phyloP scores from a whole-genome alignment of 2,888 invertebrate species.

The Epicampocera succincta region DNA sequence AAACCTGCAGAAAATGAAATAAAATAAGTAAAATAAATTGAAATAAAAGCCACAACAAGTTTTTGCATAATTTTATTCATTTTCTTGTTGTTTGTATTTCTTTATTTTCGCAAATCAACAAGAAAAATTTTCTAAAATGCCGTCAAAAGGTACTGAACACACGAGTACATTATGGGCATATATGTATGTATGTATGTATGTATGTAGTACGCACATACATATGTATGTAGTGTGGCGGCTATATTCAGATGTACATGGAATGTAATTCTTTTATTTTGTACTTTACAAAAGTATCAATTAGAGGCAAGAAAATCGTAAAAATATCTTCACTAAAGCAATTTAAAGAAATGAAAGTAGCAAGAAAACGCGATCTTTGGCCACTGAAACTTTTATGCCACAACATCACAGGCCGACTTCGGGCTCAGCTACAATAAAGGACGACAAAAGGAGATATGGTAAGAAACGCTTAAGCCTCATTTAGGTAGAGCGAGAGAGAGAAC shows the following conservation, averaged over 20 bases:
- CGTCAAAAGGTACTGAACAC: constrained; percentile 15
- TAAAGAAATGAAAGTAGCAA: constrained; percentile 11
- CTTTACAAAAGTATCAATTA: constrained; percentile 65
- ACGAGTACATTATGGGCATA: neutral
- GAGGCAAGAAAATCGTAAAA: constrained; percentile 61
- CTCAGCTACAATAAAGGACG: neutral
- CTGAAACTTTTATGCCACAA: neutral
- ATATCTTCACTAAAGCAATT: constrained; percentile 33
- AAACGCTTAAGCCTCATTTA: no score
- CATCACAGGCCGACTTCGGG: neutral
- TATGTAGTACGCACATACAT: neutral
- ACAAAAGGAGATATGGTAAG: no score
- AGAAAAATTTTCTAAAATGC: constrained; percentile 29
- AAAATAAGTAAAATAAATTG: constrained; percentile 48
- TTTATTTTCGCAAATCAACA: constrained; percentile 30
- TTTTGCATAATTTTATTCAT: constrained; percentile 62
- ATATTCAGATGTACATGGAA: constrained; percentile 1
- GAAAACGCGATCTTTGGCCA: constrained; percentile 29
- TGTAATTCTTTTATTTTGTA: constrained; percentile 24
- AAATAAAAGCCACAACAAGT: constrained; percentile 57
- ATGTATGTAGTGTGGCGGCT: neutral
- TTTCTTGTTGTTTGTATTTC: constrained; percentile 13
- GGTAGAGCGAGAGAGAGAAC: no score
- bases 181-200: neutral
- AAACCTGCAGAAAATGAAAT: constrained; percentile 17